Percentiles rank a stretch among this genome's conserved stretches.
These are phyloP conservation scores for Menura novaehollandiae DNA, from an alignment of 2,113 vertebrate species.

Conservation along the genomic window DNA sequence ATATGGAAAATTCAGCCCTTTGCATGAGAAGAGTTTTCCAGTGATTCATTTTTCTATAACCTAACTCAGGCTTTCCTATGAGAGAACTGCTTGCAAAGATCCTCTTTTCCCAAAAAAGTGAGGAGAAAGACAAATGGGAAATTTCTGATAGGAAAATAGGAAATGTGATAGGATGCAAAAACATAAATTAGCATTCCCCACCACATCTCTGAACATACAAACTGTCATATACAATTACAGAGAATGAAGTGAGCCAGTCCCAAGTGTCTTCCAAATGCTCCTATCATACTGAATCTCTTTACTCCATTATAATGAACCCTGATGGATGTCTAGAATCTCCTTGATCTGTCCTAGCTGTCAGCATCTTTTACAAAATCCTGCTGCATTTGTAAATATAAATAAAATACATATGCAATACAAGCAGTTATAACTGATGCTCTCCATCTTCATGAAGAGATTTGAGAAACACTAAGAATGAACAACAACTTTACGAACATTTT, in stretches of 20 bases:
- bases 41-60: background rate
- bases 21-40: background rate
- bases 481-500: background rate
- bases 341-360: constrained; percentile 47
- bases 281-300: constrained; percentile 42
- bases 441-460: background rate
- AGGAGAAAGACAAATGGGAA: background rate
- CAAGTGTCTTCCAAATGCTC: constrained; percentile 38
- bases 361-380: background rate
- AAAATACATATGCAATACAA: background rate
- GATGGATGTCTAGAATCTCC: constrained; percentile 38
- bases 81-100: background rate
- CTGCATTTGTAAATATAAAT: background rate
- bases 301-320: background rate
- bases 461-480: background rate
- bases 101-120: background rate
- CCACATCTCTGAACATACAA: background rate
- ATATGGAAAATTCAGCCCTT: background rate
- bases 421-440: background rate
- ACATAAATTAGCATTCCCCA: background rate
- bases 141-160: background rate
- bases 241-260: background rate
- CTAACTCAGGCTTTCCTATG: background rate
- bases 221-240: constrained; percentile 17
- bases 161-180: background rate